Base-by-base conservation (phyloP, 2,797 vertebrate genomes). In the Thalassophryne amazonica region DNA sequence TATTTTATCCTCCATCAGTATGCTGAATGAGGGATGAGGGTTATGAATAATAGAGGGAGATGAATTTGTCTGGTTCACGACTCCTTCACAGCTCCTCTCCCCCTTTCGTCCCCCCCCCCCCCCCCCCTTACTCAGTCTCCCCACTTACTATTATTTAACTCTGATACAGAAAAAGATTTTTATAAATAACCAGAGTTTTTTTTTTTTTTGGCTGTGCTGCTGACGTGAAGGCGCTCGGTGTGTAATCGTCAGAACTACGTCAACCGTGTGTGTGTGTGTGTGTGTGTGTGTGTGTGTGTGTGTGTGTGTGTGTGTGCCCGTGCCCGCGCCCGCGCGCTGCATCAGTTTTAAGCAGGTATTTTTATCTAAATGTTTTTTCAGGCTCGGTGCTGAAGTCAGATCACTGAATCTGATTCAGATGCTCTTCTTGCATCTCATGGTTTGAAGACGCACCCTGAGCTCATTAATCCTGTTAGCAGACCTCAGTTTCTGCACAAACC, bases 31-130 rank as follows among this genome's bases (percentile, higher is more conserved):
- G 52, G 51, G 73, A 83, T 52, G 72, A 69, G 54, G 50, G 35
- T 64, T 69, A 85, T 88, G 73, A 88, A 89, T 89, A 86, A 87
- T 88, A 77, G 69, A 78, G 41, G 46, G 68, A 61, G 72, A 76
- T 49, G 46, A 69, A 64, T 76, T 49, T 58, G 29, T 58, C 61
- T 54, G 23, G 3, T 54, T 64, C 47, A 21, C 30, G 20, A 33
- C 25, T 45, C 42, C 39, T 43, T 32, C 28, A 3, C 35, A 10
- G 18, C 45, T 22, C 46, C n/a, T 32, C 38, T 50, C 19, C 31
- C 32, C 38, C 19, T 23, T 18, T 36, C 11, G 31, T 32, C 19
- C 29, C n/a, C 34, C 21, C 28, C 37, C 2, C 46, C 49, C 52
- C 41, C 39, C 34, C 17, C 14, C 30, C 48, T 63, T 58, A 5